These are phyloP conservation scores for Lasioglossum malachurum DNA, from an alignment of 2,888 invertebrate species.

Conservation along the genomic window DNA sequence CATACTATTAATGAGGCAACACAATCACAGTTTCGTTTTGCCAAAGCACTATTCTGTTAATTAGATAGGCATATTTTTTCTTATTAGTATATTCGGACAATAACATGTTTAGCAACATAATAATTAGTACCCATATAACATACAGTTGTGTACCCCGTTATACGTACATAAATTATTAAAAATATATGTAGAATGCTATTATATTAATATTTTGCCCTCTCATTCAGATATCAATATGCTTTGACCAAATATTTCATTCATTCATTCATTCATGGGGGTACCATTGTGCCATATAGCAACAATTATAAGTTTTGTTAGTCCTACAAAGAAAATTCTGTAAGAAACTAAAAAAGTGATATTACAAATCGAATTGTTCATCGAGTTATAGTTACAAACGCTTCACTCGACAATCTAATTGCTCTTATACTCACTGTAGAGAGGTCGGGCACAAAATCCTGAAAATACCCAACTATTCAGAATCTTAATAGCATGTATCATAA, in stretches of 20 bases:
- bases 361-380: slow-evolving; percentile 73
- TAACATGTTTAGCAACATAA: slow-evolving; percentile 63
- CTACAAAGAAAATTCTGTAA: slow-evolving; percentile 78
- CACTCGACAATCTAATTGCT: slow-evolving; percentile 82
- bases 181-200: slow-evolving; percentile 77
- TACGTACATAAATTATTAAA: slow-evolving; percentile 62
- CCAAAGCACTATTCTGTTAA: slow-evolving; percentile 68
- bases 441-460: slow-evolving; percentile 86
- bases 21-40: slow-evolving; percentile 66
- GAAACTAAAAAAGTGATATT: slow-evolving; percentile 72
- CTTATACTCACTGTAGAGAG: slow-evolving; percentile 86
- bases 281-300: slow-evolving; percentile 71
- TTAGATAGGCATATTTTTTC: slow-evolving; percentile 57
- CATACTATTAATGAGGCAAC: slow-evolving; percentile 60
- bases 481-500: slow-evolving; percentile 47
- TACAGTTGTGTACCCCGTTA: slow-evolving; percentile 73
- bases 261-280: slow-evolving; percentile 76
- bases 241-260: slow-evolving; percentile 76
- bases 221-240: slow-evolving; percentile 79
- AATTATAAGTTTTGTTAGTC: slow-evolving; percentile 81
- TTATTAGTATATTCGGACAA: slow-evolving; percentile 68
- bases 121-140: slow-evolving; percentile 77
- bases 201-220: slow-evolving; percentile 85
- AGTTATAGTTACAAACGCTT: slow-evolving; percentile 83
- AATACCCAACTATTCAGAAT: slow-evolving; percentile 84